phyloP scores from a whole-genome alignment of 1,140 invertebrate genomes.

The Lasioglossum baleicum region DNA sequence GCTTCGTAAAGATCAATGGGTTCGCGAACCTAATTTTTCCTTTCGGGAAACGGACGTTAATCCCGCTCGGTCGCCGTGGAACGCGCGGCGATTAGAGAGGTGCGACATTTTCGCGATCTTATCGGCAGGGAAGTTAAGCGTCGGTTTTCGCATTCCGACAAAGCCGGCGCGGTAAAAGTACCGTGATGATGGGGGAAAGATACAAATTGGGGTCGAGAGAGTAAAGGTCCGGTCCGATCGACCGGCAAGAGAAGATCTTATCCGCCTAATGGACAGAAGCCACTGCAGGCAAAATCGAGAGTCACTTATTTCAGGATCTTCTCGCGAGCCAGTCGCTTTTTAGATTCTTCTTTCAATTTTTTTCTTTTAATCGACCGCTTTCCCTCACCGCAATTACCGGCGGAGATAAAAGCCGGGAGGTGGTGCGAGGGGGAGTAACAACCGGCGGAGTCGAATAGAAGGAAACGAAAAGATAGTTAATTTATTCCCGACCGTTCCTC shows the following conservation, averaged over 20 bases:
- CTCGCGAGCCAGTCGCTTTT: not conserved
- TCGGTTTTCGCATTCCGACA: slow-evolving; percentile 61
- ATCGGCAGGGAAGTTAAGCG: slow-evolving; percentile 39
- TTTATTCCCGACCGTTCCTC: slow-evolving; percentile 6
- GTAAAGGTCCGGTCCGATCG: slow-evolving; percentile 60
- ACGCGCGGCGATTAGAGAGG: slow-evolving; percentile 27
- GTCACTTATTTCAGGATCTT: slow-evolving; percentile 48
- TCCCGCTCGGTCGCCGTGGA: not conserved
- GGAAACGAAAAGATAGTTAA: slow-evolving; percentile 38
- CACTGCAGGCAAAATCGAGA: slow-evolving; percentile 69
- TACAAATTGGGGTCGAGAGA: slow-evolving; percentile 62
- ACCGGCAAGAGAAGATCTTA: slow-evolving; percentile 69
- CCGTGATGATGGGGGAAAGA: slow-evolving; percentile 60
- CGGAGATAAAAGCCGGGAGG: not conserved
- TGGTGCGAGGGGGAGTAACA: not conserved
- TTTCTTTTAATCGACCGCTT: not conserved
- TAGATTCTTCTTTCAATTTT: not conserved
- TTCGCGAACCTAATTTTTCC: slow-evolving; percentile 20
- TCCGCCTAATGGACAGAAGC: slow-evolving; percentile 76
- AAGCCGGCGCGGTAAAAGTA: slow-evolving; percentile 49
- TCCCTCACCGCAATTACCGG: slow-evolving; percentile 10
- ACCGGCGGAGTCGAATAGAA: not conserved
- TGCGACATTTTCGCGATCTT: slow-evolving; percentile 57
- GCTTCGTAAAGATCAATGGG: not conserved
- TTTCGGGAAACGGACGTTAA: not conserved